Evolutionary conservation across 2,113 vertebrate species (phyloP).

Genomic region (Syrmaticus mikado): DNA sequence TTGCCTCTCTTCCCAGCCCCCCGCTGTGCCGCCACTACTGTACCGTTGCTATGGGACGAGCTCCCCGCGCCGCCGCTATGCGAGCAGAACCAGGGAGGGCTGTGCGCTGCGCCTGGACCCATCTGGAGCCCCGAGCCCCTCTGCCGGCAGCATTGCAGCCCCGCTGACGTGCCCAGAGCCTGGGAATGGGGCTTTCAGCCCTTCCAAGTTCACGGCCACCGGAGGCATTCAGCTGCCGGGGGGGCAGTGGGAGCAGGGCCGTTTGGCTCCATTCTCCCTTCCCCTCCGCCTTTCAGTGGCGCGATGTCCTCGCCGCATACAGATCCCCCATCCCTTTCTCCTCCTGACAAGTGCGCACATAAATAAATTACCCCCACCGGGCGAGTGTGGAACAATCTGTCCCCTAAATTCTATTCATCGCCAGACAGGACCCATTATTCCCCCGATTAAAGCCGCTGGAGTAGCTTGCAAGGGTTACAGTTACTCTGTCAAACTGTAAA

Average conservation of each 20-base stretch:
- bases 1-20: constrained; percentile 77
- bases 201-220: constrained; percentile 71
- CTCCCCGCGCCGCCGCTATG: constrained; percentile 43
- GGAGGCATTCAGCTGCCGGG: constrained; percentile 60
- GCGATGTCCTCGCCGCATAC: constrained; percentile 65
- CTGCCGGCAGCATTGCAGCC: constrained; percentile 46
- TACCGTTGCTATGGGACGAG: constrained; percentile 78
- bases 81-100: constrained; percentile 52
- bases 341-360: constrained; percentile 75
- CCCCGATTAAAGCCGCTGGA: constrained; percentile 74
- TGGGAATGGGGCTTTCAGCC: constrained; percentile 66
- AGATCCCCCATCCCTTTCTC: constrained; percentile 76
- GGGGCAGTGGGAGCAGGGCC: background rate
- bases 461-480: constrained; percentile 77
- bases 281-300: constrained; percentile 41
- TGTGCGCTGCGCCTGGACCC: constrained; percentile 26
- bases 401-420: constrained; percentile 75
- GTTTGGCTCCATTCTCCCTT: constrained; percentile 67
- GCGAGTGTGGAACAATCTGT: constrained; percentile 75
- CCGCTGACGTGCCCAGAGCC: constrained; percentile 66
- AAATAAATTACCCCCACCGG: constrained; percentile 78
- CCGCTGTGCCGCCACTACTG: constrained; percentile 68
- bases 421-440: constrained; percentile 75
- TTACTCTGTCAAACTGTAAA: constrained; percentile 79
- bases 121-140: constrained; percentile 62